Percentiles rank a stretch among this genome's conserved stretches.
These are phyloP conservation scores for Limnephilus marmoratus DNA, from an alignment of 2,888 invertebrate species.

Conservation along the genomic window DNA sequence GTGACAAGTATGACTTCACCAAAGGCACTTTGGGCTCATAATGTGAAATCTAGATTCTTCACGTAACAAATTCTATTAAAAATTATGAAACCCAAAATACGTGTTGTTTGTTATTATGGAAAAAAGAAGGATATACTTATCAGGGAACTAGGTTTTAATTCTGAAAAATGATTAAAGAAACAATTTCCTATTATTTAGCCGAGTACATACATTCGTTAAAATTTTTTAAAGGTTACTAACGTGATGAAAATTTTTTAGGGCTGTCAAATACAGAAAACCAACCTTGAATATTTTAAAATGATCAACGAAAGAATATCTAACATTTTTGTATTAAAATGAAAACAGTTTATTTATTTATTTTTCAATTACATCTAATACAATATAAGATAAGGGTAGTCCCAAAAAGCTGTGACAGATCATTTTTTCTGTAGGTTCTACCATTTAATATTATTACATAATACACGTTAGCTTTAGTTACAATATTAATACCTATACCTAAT, in stretches of 20 bases:
- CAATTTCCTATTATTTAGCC: background rate
- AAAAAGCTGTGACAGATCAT: no score
- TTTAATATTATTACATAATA: no score
- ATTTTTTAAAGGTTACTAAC: background rate
- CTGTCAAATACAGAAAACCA: background rate
- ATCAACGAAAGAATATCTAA: no score
- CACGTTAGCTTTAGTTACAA: no score
- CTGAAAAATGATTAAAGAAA: background rate
- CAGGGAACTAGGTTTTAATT: background rate
- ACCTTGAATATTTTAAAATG: background rate
- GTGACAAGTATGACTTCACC: constrained; percentile 27
- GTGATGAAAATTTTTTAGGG: background rate
- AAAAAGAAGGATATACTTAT: background rate
- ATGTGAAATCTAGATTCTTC: constrained; percentile 2
- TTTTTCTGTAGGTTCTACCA: no score
- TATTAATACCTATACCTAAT: no score
- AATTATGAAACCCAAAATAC: background rate
- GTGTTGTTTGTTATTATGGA: background rate
- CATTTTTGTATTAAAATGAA: no score
- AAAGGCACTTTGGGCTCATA: constrained; percentile 12
- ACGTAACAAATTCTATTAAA: background rate
- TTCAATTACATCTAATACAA: no score
- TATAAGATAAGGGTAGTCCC: no score
- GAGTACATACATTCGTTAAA: background rate
- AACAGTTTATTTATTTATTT: no score